Base-by-base conservation (phyloP, 1,140 invertebrate species). In the Drosophila trapezifrons region DNA sequence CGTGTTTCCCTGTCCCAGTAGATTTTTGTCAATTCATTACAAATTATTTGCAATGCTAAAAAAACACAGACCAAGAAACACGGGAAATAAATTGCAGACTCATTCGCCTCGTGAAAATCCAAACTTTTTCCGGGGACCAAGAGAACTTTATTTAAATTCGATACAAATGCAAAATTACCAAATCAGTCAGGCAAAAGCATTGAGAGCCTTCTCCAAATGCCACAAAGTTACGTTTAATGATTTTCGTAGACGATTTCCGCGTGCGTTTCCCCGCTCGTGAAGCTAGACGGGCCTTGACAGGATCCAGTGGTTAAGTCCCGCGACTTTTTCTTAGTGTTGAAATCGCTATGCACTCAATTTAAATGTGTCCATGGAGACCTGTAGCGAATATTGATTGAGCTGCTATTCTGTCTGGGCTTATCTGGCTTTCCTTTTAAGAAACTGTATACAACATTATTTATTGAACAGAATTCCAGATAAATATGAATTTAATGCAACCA, bases 1-100 rank as follows among this genome's bases (percentile, higher is more conserved):
- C 49, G 65, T 35, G 35, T 27, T 59, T 55, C 38, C 70, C 51
- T 69, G 32, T 63, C 62, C 56, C 66, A 45, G 59, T 65, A 60
- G 77, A 75, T 80, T 90, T 83, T 57, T 89, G 77, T 78, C 79
- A 84, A 89, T 89, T 89, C 84, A 90, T 84, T 89, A 80, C 66
- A 78, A 79, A 78, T 86, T 82, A 82, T 82, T 86, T 79, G 75
- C 63, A 65, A 58, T 56, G 20, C 37, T 49, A 55, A 35, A 63
- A 65, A 58, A 62, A 59, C 49, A 57, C 42, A 63, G 58, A 49
- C n/a, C 15, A 45, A 27, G n/a, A 60, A 63, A 54, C 52, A 46
- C 13, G 22, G 32, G 55, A 79, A 83, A 78, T 72, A 89, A 89
- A 80, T 84, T 89, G 84, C 80, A 80, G 83, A 89, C 70, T 89